phyloP scores from a whole-genome alignment of 2,797 vertebrate genomes.

The Eulemur coronatus region DNA sequence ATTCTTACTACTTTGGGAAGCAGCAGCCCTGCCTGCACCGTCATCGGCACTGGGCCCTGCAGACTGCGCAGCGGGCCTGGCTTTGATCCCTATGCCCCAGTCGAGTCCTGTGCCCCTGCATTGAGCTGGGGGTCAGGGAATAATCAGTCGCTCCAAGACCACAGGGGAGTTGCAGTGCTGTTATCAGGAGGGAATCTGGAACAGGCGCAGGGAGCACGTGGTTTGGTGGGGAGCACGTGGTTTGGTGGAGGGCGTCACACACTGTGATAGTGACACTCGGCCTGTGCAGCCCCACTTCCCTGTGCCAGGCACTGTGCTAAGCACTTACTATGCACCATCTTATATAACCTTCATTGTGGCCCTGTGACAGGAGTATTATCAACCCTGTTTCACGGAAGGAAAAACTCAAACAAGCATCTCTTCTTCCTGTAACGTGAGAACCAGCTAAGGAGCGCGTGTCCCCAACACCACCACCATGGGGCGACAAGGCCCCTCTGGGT shows the following conservation, averaged over 20 bases:
- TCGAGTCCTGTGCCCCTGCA: not conserved
- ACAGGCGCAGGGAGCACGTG: not conserved
- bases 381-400: not conserved
- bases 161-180: rapidly evolving
- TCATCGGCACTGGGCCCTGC: not conserved
- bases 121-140: not conserved
- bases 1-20: not conserved
- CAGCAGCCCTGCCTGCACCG: not conserved
- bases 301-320: not conserved
- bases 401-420: not conserved
- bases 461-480: not conserved
- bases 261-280: rapidly evolving
- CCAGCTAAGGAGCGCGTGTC: not conserved
- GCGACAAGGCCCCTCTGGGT: not conserved
- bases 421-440: not conserved
- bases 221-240: not conserved
- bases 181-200: not conserved
- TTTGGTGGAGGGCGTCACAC: not conserved
- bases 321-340: not conserved
- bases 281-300: rapidly evolving
- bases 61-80: not conserved
- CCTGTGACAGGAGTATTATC: too few relatives aligned
- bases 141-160: not conserved
- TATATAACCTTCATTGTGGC: rapidly evolving
- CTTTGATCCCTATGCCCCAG: not conserved